A percentile compares a stretch with the other conserved stretches of the same genome.
Evolutionary conservation across 2,113 vertebrate species (phyloP).

Genomic region (Eidolon helvum): DNA sequence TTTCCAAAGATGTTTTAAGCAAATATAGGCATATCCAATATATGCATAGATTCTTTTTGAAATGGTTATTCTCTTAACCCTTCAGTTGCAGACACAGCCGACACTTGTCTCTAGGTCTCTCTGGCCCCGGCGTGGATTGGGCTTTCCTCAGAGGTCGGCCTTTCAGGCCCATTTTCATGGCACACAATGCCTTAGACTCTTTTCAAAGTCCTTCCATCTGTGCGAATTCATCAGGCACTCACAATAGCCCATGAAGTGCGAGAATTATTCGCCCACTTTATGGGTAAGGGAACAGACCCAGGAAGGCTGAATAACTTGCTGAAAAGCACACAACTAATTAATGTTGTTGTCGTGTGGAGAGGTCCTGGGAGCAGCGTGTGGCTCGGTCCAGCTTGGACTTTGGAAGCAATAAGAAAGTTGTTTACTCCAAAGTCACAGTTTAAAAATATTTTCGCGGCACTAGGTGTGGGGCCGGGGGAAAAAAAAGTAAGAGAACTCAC

Average conservation of each 20-base stretch:
- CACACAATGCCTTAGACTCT: neutral
- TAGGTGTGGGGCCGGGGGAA: neutral
- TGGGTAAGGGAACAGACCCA: neutral
- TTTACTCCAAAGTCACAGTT: slow-evolving; percentile 57
- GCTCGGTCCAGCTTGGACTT: slow-evolving; percentile 46
- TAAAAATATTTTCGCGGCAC: slow-evolving; percentile 50
- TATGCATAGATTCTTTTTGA: neutral
- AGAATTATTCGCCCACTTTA: neutral
- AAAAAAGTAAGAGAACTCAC: slow-evolving; percentile 37
- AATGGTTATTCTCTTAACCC: slow-evolving; percentile 45
- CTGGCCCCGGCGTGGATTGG: neutral
- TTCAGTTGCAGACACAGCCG: neutral
- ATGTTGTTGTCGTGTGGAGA: neutral
- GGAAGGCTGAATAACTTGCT: slow-evolving; percentile 29
- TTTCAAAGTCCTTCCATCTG: slow-evolving; percentile 33
- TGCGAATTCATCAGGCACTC: neutral
- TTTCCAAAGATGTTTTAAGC: slow-evolving; percentile 60
- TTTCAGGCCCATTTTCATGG: neutral
- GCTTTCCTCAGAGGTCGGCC: neutral
- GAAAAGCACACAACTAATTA: slow-evolving; percentile 32
- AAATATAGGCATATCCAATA: slow-evolving; percentile 39
- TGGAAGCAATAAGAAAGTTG: slow-evolving; percentile 51
- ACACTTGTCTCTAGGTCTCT: neutral
- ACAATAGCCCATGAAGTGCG: neutral
- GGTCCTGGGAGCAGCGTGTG: neutral